Evolutionary conservation across 2,113 vertebrate genomes (phyloP).

Genomic region (Melospiza melodia): DNA sequence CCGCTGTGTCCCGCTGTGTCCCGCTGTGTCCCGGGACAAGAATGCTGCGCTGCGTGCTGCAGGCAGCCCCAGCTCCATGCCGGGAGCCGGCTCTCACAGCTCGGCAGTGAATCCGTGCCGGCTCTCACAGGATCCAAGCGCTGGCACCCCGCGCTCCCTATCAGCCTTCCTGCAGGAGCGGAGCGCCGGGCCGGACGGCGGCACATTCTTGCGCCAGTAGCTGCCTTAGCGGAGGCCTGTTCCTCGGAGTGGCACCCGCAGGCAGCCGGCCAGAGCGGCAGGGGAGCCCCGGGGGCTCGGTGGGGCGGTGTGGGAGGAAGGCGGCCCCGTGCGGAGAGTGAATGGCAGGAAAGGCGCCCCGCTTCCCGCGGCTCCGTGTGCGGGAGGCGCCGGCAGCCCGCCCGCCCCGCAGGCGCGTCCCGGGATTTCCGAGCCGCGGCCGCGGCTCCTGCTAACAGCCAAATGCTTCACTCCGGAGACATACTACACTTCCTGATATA

Average conservation of each 20-base stretch:
- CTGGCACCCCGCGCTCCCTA: constrained; percentile 61
- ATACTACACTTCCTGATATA: constrained; percentile 86
- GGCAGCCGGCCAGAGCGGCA: constrained; percentile 18
- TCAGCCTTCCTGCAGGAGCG: constrained; percentile 75
- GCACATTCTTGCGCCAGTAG: constrained; percentile 28
- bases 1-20: not conserved
- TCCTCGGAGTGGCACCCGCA: constrained; percentile 20
- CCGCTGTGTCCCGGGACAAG: not conserved
- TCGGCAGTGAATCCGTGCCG: not conserved
- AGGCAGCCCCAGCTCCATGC: not conserved
- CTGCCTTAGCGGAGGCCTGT: constrained; percentile 17
- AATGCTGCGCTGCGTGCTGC: not conserved
- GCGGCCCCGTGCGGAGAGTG: constrained; percentile 79
- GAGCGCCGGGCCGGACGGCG: not conserved
- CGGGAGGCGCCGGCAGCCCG: constrained; percentile 81
- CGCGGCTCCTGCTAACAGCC: constrained; percentile 73
- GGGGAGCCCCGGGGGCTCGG: constrained; percentile 24
- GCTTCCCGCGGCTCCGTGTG: constrained; percentile 81
- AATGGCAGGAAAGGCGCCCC: constrained; percentile 88
- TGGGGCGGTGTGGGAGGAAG: constrained; percentile 76
- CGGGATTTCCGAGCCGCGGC: constrained; percentile 86
- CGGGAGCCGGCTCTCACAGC: not conserved
- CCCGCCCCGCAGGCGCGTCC: constrained; percentile 79
- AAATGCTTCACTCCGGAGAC: constrained; percentile 86
- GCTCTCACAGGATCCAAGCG: not conserved